A percentile compares a stretch with the other conserved stretches of the same genome.
These are phyloP conservation scores for Hemaris fuciformis DNA, from an alignment of 2,888 invertebrate genomes.

Conservation along the genomic window DNA sequence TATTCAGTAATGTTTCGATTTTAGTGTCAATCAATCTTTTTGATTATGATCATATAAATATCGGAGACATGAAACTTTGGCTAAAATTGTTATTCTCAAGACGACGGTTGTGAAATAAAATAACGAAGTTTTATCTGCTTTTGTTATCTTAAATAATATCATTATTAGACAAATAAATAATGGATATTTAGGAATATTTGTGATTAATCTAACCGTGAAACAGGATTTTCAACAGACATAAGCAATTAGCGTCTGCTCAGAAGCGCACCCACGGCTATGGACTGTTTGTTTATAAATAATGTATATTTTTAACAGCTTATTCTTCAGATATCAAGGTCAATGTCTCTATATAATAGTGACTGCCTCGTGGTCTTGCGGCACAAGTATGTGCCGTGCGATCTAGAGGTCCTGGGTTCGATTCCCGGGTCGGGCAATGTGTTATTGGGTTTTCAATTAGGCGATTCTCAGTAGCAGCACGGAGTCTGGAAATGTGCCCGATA, in stretches of 20 bases:
- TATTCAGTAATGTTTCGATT: slow-evolving; percentile 12
- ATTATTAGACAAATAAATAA: background rate
- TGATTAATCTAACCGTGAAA: background rate
- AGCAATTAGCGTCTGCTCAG: background rate
- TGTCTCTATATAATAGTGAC: too few relatives aligned
- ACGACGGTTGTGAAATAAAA: background rate
- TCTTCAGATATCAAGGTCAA: too few relatives aligned
- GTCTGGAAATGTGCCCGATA: too few relatives aligned
- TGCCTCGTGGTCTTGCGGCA: too few relatives aligned
- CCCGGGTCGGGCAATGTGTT: too few relatives aligned
- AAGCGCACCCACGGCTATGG: background rate
- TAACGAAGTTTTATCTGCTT: background rate
- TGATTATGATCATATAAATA: slow-evolving; percentile 12
- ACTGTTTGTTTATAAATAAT: too few relatives aligned
- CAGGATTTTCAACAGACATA: background rate
- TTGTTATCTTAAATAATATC: background rate
- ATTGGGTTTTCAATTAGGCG: too few relatives aligned
- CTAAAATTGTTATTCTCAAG: background rate
- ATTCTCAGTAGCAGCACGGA: too few relatives aligned
- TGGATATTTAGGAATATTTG: background rate
- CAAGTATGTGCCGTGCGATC: too few relatives aligned
- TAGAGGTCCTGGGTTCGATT: too few relatives aligned
- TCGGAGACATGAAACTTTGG: background rate
- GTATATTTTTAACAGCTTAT: too few relatives aligned
- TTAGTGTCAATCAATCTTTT: slow-evolving; percentile 16